phyloP scores from a whole-genome alignment of 2,888 invertebrate species.

The Autographa gamma region DNA sequence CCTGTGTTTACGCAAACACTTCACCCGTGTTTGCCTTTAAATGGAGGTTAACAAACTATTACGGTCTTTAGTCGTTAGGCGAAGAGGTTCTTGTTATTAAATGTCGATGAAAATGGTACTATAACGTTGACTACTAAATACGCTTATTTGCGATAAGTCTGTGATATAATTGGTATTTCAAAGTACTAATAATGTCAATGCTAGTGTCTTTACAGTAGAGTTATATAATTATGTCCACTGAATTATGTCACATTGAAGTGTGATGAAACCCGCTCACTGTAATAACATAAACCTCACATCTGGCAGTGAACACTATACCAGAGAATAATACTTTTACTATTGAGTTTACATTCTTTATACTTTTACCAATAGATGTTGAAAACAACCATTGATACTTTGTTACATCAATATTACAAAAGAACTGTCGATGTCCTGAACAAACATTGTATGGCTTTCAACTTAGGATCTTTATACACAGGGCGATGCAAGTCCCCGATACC shows the following conservation, averaged over 20 bases:
- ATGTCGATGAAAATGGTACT: background rate
- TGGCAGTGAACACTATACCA: background rate
- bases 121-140: too few species aligned
- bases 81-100: background rate
- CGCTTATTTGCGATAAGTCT: too few species aligned
- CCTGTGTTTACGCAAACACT: constrained; percentile 2
- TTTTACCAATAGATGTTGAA: constrained; percentile 2
- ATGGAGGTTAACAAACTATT: constrained; percentile 4
- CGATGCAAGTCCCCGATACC: too few species aligned
- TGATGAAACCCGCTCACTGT: background rate
- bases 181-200: too few species aligned
- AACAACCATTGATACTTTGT: constrained; percentile 19
- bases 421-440: constrained; percentile 59
- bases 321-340: background rate
- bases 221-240: too few species aligned
- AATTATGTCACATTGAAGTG: too few species aligned
- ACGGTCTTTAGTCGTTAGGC: background rate
- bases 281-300: background rate
- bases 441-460: constrained; percentile 62
- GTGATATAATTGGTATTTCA: too few species aligned
- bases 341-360: background rate
- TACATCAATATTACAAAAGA: constrained; percentile 48
- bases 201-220: too few species aligned
- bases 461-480: too few species aligned
- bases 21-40: background rate